Evolutionary conservation across 1,140 invertebrate genomes (phyloP).

Genomic region (Centruroides vittatus): DNA sequence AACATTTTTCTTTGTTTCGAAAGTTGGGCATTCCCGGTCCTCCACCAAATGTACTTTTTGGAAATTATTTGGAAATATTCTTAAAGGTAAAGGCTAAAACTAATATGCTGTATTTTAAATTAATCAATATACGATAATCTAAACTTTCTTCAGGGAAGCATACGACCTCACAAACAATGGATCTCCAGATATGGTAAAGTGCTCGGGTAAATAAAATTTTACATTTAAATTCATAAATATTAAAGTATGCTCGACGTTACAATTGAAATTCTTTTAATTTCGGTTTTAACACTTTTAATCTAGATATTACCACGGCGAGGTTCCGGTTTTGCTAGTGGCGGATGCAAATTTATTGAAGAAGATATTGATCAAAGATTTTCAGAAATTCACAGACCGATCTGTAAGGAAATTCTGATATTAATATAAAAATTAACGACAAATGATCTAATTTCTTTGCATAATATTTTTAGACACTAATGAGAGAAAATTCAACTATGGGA

Average conservation of each 20-base stretch:
- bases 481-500: no score
- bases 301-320: constrained; percentile 24
- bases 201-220: constrained; percentile 18
- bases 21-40: constrained; percentile 24
- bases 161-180: constrained; percentile 21
- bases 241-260: no score
- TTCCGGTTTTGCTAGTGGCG: constrained; percentile 24
- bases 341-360: constrained; percentile 27
- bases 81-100: constrained; percentile 17
- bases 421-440: no score
- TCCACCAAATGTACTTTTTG: constrained; percentile 22
- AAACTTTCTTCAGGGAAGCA: neutral
- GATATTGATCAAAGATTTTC: constrained; percentile 28
- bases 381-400: constrained; percentile 22
- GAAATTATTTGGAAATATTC: constrained; percentile 22
- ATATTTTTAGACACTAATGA: no score
- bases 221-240: no score
- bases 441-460: no score
- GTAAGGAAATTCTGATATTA: neutral
- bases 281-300: neutral
- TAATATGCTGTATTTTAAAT: neutral
- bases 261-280: neutral
- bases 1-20: constrained; percentile 13
- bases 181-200: constrained; percentile 24
- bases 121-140: neutral